Conservation (phyloP, 2,797 vertebrate species). For the Dicrostonyx torquatus region DNA sequence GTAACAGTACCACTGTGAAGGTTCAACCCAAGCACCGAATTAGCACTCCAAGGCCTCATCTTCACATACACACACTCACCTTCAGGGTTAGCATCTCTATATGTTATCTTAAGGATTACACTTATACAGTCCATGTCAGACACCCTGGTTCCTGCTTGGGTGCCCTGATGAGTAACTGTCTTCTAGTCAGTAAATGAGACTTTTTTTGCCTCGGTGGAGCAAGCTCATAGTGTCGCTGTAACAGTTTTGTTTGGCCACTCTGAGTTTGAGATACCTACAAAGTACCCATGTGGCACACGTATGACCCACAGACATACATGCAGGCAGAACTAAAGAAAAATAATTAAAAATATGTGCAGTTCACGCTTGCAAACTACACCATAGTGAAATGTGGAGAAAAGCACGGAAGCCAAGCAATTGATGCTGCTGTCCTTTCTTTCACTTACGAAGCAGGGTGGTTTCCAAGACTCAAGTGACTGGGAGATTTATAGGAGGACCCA, state of each 20-base stretch:
- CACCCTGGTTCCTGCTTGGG: neutral
- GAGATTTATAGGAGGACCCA: neutral
- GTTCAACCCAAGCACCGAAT: neutral
- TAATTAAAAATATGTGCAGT: neutral
- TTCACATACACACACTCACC: neutral
- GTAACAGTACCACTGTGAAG: neutral
- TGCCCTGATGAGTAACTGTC: neutral
- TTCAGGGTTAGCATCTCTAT: neutral
- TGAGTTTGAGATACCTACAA: neutral
- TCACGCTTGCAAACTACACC: neutral
- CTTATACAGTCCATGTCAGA: neutral
- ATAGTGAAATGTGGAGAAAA: neutral
- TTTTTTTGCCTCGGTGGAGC: neutral
- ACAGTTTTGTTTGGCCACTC: neutral
- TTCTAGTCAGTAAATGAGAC: neutral
- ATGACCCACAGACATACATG: neutral
- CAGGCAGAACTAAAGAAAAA: neutral
- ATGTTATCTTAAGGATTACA: neutral
- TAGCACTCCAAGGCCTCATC: neutral
- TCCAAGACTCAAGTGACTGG: neutral
- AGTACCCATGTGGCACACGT: neutral
- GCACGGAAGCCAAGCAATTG: neutral
- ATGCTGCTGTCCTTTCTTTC: neutral
- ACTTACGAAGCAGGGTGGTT: neutral
- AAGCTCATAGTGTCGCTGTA: neutral